Conservation (phyloP, 1,140 invertebrate genomes). For the Drosophila nebulosa region DNA sequence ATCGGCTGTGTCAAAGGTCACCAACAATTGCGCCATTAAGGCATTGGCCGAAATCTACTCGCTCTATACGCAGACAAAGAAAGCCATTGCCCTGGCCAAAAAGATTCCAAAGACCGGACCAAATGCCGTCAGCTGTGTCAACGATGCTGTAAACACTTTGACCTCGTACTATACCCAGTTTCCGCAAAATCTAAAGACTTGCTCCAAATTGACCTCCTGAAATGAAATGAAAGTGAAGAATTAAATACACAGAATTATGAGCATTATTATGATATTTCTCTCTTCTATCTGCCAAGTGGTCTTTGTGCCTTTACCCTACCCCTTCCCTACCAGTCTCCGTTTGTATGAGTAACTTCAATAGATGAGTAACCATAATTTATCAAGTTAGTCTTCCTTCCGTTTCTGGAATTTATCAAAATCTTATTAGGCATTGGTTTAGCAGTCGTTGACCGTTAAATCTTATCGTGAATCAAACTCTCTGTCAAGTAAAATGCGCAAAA, state of each 20-base stretch:
- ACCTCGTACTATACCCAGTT: constrained; percentile 55
- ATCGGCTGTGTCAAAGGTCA: not conserved
- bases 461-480: too few species aligned
- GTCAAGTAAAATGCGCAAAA: too few species aligned
- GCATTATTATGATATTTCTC: too few species aligned
- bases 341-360: too few species aligned
- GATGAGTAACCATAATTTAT: too few species aligned
- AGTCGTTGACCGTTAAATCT: too few species aligned
- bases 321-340: too few species aligned
- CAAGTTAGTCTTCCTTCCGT: too few species aligned
- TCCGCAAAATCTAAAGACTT: constrained; percentile 36
- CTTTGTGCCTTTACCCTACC: too few species aligned
- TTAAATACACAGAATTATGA: not conserved
- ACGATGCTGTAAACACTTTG: constrained; percentile 27
- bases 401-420: too few species aligned
- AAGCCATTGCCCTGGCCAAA: constrained; percentile 24
- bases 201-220: constrained; percentile 58
- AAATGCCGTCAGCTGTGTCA: constrained; percentile 46
- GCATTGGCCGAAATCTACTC: constrained; percentile 9
- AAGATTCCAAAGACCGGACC: constrained; percentile 49
- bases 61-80: constrained; percentile 31
- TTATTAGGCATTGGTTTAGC: too few species aligned
- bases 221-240: not conserved
- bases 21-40: constrained; percentile 28
- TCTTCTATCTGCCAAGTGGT: too few species aligned